Base-by-base conservation (phyloP, 2,888 invertebrate species). In the Gandaritis pyraliata region DNA sequence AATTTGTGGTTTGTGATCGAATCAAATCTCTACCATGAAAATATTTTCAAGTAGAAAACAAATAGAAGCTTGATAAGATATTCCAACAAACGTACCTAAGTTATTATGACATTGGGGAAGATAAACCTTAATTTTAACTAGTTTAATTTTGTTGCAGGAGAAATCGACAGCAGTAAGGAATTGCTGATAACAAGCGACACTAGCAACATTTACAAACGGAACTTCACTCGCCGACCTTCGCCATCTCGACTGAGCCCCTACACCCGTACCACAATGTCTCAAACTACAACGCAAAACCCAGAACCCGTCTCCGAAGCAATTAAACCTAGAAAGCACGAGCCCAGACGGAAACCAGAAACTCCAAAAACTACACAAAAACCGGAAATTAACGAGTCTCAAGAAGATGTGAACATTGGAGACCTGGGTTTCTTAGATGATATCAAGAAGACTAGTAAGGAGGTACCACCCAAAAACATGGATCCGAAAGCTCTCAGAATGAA, bases 121-220 rank as follows among this genome's bases (percentile, higher is more conserved):
- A n/a, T n/a, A n/a, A n/a, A n/a, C n/a, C n/a, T n/a, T n/a, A n/a
- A n/a, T 33, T 33, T 33, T 0, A 7, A 33, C 5, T 8, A 11
- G 10, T 30, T 15, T 2, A 15, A 13, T 41, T 54, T 39, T 18
- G 29, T 76, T 73, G 43, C 75, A 93, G 94, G 87, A 5, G 94
- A 94, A 71, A 88, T 83, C 53, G 94, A 94, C 46, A 94, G 92
- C 80, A 94, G 94, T 75, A 93, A 94, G 66, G 94, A 94, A 72
- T 85, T 94, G 2, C 92, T 94, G 64, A 89, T 94, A 78, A 94
- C 94, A 12, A 94, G 94, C 64, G 94, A 94, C 73, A 88, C 84
- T 66, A 86, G 70, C 62, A 87, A 87, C 64, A 81, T 76, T 3
- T 74, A 85, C 23, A 85, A 81, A 65, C 82, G 86, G 54, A 90